phyloP scores from a whole-genome alignment of 53 echinoderm and acorn worm species.

The Holothuria scabra region DNA sequence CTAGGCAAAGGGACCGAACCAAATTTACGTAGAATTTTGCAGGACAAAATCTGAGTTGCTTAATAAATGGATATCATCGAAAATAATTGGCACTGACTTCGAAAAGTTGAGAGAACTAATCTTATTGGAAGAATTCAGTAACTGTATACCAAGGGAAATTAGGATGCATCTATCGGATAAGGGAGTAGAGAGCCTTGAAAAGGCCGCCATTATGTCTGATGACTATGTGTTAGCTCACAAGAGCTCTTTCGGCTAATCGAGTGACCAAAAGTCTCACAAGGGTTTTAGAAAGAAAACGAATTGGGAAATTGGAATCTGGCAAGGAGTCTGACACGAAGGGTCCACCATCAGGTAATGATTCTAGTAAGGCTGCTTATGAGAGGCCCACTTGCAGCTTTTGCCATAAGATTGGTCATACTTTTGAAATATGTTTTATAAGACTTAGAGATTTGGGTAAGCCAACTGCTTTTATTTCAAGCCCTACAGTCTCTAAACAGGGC shows the following conservation, averaged over 20 bases:
- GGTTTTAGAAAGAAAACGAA: no score
- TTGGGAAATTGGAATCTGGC: no score
- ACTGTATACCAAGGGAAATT: conserved; percentile 43
- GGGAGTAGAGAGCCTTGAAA: conserved; percentile 17
- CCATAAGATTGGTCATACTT: conserved; percentile 52
- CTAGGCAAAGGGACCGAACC: no score
- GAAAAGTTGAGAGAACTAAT: conserved; percentile 57
- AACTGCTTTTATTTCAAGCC: background rate
- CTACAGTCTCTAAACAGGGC: background rate
- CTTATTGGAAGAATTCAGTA: conserved; percentile 48
- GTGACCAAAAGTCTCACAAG: no score
- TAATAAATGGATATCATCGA: conserved; percentile 56
- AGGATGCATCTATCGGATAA: conserved; percentile 58
- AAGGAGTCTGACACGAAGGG: no score
- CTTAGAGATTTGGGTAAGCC: no score
- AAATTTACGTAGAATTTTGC: no score
- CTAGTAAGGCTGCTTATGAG: conserved; percentile 13
- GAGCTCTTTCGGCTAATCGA: no score
- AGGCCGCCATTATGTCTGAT: no score
- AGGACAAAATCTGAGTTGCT: no score
- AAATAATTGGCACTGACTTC: conserved; percentile 48
- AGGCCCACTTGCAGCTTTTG: conserved; percentile 57
- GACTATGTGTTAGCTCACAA: no score
- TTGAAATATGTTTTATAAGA: no score
- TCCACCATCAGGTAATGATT: background rate